Evolutionary conservation across 2,113 vertebrate genomes (phyloP).

Genomic region (Notarius lentiginosus): DNA sequence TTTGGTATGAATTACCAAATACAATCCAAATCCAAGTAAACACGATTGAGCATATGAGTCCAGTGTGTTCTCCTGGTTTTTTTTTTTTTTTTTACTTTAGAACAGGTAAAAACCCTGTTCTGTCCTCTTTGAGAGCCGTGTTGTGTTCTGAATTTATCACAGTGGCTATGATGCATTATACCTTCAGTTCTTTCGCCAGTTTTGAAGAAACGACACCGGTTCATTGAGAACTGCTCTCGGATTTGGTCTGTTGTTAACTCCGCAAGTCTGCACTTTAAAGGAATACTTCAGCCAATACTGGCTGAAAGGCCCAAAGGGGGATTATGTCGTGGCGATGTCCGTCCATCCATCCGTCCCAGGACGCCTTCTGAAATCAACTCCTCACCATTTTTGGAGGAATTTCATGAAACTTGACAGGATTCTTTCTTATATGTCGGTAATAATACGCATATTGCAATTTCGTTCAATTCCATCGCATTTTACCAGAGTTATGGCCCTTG

Average conservation of each 20-base stretch:
- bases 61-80: background rate
- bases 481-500: too few species aligned
- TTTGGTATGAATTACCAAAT: conserved; percentile 12
- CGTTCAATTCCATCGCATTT: too few species aligned
- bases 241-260: background rate
- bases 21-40: conserved; percentile 17
- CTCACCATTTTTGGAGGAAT: too few species aligned
- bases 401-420: too few species aligned
- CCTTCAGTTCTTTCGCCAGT: background rate
- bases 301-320: too few species aligned
- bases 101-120: background rate
- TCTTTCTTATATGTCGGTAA: too few species aligned
- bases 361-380: too few species aligned
- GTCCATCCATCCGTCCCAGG: too few species aligned
- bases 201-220: background rate
- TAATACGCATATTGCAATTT: too few species aligned
- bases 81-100: too few species aligned
- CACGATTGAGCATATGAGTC: background rate
- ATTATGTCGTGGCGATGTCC: too few species aligned
- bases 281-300: background rate
- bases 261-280: background rate
- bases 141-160: background rate
- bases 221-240: background rate
- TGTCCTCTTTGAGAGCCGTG: background rate
- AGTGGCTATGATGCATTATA: background rate